These are phyloP conservation scores for Dryococelus australis DNA, from an alignment of 2,888 invertebrate genomes.

Conservation along the genomic window DNA sequence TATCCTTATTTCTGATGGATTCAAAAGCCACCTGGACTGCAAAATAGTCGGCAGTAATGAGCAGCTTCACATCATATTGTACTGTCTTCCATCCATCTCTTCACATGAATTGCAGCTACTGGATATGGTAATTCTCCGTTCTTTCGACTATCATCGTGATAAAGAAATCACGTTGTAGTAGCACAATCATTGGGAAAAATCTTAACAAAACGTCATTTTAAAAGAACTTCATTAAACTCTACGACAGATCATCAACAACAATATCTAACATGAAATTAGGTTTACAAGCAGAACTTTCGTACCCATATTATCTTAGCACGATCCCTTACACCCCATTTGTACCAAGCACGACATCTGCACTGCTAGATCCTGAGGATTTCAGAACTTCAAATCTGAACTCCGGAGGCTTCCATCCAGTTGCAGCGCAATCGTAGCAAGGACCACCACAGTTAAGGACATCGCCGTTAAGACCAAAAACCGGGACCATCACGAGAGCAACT, in stretches of 20 bases:
- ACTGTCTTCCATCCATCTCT: slow-evolving; percentile 53
- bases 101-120: slow-evolving; percentile 51
- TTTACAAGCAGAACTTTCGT: not conserved
- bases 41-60: slow-evolving; percentile 43
- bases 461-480: not conserved
- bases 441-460: not conserved
- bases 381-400: too few relatives aligned
- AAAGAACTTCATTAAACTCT: slow-evolving; percentile 40
- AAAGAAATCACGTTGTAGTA: slow-evolving; percentile 52
- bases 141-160: slow-evolving; percentile 54
- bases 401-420: not conserved
- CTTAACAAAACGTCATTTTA: slow-evolving; percentile 53
- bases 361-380: too few relatives aligned
- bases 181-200: slow-evolving; percentile 49
- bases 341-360: not conserved
- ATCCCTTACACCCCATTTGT: not conserved
- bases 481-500: not conserved
- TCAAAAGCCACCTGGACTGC: slow-evolving; percentile 51
- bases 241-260: slow-evolving; percentile 33
- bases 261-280: slow-evolving; percentile 12
- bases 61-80: not conserved
- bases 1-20: slow-evolving; percentile 52
- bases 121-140: slow-evolving; percentile 53
- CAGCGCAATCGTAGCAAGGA: not conserved
- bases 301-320: not conserved